Conservation (phyloP, 2,888 invertebrate species). For the Luperina nickerlii region DNA sequence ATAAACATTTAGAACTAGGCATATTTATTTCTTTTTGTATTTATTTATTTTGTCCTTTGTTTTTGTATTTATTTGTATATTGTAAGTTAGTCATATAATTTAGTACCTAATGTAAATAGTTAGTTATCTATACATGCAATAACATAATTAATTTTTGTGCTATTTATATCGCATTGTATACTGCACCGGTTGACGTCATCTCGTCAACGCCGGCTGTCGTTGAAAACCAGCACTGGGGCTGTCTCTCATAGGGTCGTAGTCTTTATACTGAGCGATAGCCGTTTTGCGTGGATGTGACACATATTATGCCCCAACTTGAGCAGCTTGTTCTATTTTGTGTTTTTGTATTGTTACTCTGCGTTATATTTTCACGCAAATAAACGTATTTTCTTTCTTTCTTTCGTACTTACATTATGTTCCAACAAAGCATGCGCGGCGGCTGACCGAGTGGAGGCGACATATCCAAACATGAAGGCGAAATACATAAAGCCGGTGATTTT, state of each 20-base stretch:
- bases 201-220: background rate
- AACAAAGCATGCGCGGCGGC: slow-evolving; percentile 80
- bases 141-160: background rate
- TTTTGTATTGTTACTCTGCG: background rate
- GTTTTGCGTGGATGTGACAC: background rate
- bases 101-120: too few species aligned
- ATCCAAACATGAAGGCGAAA: slow-evolving; percentile 87
- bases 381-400: background rate
- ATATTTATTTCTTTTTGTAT: too few species aligned
- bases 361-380: background rate
- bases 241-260: background rate
- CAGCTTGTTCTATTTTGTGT: background rate
- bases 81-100: too few species aligned
- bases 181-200: background rate
- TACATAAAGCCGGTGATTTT: slow-evolving; percentile 81
- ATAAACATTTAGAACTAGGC: background rate
- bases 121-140: too few species aligned
- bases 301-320: background rate
- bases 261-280: background rate
- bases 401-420: slow-evolving; percentile 81
- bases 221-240: background rate
- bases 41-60: too few species aligned
- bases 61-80: too few species aligned
- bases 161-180: background rate
- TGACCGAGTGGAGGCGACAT: slow-evolving; percentile 82